Evolutionary conservation across 2,888 invertebrate species (phyloP).

Genomic region (Phytoseiulus persimilis): DNA sequence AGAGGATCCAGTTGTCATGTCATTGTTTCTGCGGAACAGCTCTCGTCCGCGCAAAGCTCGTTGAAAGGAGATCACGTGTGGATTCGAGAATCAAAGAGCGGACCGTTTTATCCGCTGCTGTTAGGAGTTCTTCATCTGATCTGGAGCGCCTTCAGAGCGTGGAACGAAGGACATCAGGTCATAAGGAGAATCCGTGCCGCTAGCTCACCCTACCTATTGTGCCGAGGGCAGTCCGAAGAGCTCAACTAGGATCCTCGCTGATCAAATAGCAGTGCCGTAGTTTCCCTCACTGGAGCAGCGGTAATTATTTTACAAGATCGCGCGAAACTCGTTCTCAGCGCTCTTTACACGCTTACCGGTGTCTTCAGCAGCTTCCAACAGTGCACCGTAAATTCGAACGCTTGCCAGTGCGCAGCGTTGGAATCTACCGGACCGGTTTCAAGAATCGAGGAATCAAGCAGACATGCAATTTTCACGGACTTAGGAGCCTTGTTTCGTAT

Average conservation of each 20-base stretch:
- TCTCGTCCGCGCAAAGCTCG: no score
- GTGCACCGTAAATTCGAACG: not conserved
- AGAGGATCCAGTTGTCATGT: no score
- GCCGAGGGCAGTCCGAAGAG: not conserved
- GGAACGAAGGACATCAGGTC: not conserved
- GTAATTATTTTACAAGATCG: not conserved
- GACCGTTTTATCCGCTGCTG: not conserved
- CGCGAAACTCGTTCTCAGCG: not conserved
- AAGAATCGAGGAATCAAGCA: no score
- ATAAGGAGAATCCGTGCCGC: not conserved
- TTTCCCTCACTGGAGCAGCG: not conserved
- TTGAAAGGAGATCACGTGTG: no score
- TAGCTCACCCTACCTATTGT: not conserved
- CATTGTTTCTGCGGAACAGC: no score
- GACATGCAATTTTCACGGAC: no score
- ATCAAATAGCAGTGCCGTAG: not conserved
- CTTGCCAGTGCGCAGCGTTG: not conserved
- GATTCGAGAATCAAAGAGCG: not conserved
- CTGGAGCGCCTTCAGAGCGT: not conserved
- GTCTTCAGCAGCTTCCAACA: not conserved
- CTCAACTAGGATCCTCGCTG: not conserved
- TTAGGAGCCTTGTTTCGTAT: no score
- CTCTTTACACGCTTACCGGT: not conserved
- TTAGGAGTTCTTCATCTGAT: not conserved
- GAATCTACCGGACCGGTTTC: not conserved